Evolutionary conservation across 2,888 invertebrate genomes (phyloP).

Genomic region (Dasypogon diadema): DNA sequence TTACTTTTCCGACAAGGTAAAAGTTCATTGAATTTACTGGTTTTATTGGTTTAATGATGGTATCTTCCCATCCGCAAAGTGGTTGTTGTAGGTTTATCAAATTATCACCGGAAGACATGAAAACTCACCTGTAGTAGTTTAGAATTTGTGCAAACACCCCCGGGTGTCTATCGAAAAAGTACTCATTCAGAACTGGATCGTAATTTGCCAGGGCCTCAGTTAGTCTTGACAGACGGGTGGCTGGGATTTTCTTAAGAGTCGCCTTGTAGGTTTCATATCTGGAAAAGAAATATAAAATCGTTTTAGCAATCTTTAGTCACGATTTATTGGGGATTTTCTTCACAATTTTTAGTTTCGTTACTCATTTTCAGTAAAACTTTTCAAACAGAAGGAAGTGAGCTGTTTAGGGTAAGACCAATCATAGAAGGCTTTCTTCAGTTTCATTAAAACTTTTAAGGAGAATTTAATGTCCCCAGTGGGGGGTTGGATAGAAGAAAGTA

Average conservation of each 20-base stretch:
- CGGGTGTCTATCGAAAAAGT: constrained; percentile 89
- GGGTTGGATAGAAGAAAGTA: neutral
- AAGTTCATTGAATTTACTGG: constrained; percentile 21
- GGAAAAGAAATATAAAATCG: constrained; percentile 55
- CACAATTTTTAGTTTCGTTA: too few relatives aligned
- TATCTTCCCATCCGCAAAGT: neutral
- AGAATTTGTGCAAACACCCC: constrained; percentile 92
- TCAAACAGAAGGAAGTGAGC: too few relatives aligned
- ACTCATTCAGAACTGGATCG: constrained; percentile 89
- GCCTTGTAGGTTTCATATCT: constrained; percentile 82
- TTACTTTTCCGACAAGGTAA: neutral
- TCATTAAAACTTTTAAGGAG: constrained; percentile 15
- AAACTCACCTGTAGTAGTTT: constrained; percentile 81
- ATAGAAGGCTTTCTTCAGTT: neutral
- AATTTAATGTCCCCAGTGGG: neutral
- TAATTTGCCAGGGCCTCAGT: constrained; percentile 90
- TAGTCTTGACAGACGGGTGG: constrained; percentile 84
- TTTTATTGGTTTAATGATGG: constrained; percentile 42
- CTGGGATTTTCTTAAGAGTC: constrained; percentile 90
- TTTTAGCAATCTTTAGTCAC: neutral
- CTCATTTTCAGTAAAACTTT: too few relatives aligned
- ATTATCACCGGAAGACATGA: neutral
- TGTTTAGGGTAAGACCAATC: too few relatives aligned
- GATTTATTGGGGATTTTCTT: too few relatives aligned
- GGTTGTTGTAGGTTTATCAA: neutral